Base-by-base conservation (phyloP, 92 coral and sea anemone species). In the Actinostola sp. region DNA sequence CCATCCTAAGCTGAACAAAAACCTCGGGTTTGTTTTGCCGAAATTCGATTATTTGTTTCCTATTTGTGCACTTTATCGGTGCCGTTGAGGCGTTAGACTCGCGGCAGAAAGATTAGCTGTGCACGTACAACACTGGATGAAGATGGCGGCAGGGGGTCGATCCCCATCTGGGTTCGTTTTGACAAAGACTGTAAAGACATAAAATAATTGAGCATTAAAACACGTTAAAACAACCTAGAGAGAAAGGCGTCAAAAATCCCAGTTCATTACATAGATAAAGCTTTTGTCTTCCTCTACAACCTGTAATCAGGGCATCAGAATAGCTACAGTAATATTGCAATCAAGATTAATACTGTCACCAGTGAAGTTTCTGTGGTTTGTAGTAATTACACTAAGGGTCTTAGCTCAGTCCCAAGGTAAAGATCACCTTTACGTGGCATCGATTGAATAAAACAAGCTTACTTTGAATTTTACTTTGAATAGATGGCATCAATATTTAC, bases 1-100 rank as follows among this genome's bases (percentile, higher is more conserved):
- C 74, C 33, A 51, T 68, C 74, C 74, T 68, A 68, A 50, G 31
- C 41, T 50, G 61, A 67, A 68, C 74, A 51, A 51, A 51, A 46
- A 68, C 50, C 17, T 23, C 15, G 17, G 74, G 26, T 3, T 51
- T 68, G 61, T 68, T 68, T 68, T 20, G 38, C 74, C 45, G 34
- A 68, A 68, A 51, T 50, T 32, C 36, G 30, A 51, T 68, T 55
- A 32, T 68, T 34, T 52, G 44, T 68, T 68, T 68, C 74, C 74
- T 68, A 50, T 68, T 33, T 41, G 13, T n/a, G 45, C 61, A 67
- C 58, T 68, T 68, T 20, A 56, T 51, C 35, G 74, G 74, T 68
- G 74, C 74, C 74, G 43, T 14, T 32, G 30, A 50, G 74, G 23
- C 74, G 61, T 25, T 57, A 28, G 33, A 30, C 46, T 68, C 43